Base-by-base conservation (phyloP, 1,140 invertebrate species). In the Potamilus streckersoni region DNA sequence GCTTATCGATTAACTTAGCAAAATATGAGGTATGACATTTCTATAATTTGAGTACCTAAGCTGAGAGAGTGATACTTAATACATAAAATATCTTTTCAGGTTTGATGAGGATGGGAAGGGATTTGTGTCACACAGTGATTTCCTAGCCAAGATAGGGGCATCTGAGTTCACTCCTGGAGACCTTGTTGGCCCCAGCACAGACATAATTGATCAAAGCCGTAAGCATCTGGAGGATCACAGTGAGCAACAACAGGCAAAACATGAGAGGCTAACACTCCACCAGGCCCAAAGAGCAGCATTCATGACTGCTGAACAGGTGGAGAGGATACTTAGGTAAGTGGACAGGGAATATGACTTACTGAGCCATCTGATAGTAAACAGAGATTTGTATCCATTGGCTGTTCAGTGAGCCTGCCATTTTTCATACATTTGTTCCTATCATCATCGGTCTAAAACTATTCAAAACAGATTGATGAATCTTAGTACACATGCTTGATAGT, bases 221-320 rank as follows among this genome's bases (percentile, higher is more conserved):
- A 76, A 82, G 57, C 77, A 73, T 27, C 64, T 89, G n/a, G 78
- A 83, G 17, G 79, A 85, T 15, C 86, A 88, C 74, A 86, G 82
- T 63, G 67, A 76, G 19, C 63, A 79, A 20, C 86, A 87, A 74
- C 80, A 83, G 65, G 64, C 63, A 60, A 86, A 84, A 71, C 88
- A 89, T 31, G 82, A 87, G 74, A 79, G 82, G 61, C 86, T 86
- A 69, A 88, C 87, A 15, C 77, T 81, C 31, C 84, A 88, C 67
- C 87, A 88, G 72, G 88, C 86, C 23, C 78, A 83, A 49, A 79
- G 80, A n/a, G 76, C 79, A 13, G 74, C 70, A 12, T 78, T 80
- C 67, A 85, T 88, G 85, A 76, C 84, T 1, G 85, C 85, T 16
- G 82, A 82, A 20, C 73, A 85, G 65, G 83, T 89, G 14, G 82